Conservation (phyloP, 2,888 invertebrate genomes). For the Sarcophaga variegata region DNA sequence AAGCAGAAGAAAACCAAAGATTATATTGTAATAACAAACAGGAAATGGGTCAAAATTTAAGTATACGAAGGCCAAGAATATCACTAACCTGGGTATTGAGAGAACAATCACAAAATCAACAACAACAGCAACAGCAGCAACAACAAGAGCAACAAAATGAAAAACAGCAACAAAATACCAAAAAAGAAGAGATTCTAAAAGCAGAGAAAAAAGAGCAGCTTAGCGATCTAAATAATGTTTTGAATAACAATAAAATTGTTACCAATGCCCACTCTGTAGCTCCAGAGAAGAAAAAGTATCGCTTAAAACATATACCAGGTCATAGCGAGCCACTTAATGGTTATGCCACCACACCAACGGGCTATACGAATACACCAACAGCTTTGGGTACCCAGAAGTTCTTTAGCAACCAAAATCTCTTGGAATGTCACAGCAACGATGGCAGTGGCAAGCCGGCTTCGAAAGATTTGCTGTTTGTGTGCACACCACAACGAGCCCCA, state of each 20-base stretch:
- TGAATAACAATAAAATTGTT: constrained; percentile 80
- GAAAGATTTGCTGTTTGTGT: constrained; percentile 80
- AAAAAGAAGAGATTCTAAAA: constrained; percentile 65
- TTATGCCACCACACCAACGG: constrained; percentile 79
- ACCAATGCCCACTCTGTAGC: constrained; percentile 58
- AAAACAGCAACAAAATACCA: constrained; percentile 38
- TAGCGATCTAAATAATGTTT: constrained; percentile 70
- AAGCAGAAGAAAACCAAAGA: constrained; percentile 73
- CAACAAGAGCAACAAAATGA: constrained; percentile 64
- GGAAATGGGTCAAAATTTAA: constrained; percentile 84
- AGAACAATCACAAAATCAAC: constrained; percentile 83
- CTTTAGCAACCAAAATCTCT: constrained; percentile 80
- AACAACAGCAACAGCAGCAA: constrained; percentile 71
- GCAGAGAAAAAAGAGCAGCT: constrained; percentile 44
- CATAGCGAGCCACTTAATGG: constrained; percentile 76
- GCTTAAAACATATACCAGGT: constrained; percentile 70
- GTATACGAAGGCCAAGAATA: constrained; percentile 85
- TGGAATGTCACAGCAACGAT: constrained; percentile 77
- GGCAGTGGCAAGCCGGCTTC: constrained; percentile 73
- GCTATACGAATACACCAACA: constrained; percentile 76
- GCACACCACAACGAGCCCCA: constrained; percentile 80
- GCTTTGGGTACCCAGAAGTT: constrained; percentile 78
- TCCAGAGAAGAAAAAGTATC: constrained; percentile 75
- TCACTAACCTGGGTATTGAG: constrained; percentile 89
- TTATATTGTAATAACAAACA: constrained; percentile 69